A percentile compares a stretch with the other conserved stretches of the same genome.
Evolutionary conservation across 2,113 vertebrate species (phyloP).

Genomic region (Erythrolamprus reginae): DNA sequence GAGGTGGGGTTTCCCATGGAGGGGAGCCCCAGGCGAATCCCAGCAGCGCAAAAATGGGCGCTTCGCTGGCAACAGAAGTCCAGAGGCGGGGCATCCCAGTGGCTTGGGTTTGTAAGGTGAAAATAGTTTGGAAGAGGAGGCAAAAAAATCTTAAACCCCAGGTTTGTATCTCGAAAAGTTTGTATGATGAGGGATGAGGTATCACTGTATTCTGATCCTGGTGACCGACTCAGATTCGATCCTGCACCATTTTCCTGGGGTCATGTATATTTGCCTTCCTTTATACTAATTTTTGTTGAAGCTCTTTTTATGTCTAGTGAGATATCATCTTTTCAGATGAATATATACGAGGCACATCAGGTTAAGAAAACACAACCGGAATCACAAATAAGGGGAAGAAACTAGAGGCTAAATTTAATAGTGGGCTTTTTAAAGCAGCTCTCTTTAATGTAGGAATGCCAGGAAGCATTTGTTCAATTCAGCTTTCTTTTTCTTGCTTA

Average conservation of each 20-base stretch:
- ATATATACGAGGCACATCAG: background rate
- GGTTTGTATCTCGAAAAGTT: too few species aligned
- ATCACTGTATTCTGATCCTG: background rate
- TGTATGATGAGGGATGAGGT: too few species aligned
- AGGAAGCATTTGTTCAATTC: background rate
- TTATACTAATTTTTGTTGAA: background rate
- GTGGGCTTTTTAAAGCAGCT: slow-evolving; percentile 24
- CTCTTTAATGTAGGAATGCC: background rate
- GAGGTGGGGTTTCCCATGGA: too few species aligned
- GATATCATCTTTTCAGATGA: background rate
- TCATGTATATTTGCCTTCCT: background rate
- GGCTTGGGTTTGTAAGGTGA: too few species aligned
- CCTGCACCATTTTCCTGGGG: background rate
- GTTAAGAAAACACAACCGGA: background rate
- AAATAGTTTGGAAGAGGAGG: too few species aligned
- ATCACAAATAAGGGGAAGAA: background rate
- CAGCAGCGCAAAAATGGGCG: too few species aligned
- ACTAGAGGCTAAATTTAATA: background rate
- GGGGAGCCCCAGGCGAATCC: too few species aligned
- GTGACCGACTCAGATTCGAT: background rate
- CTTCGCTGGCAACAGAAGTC: too few species aligned
- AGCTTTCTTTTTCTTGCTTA: slow-evolving; percentile 38
- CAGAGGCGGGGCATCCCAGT: too few species aligned
- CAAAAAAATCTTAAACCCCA: too few species aligned
- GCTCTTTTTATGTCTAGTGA: background rate